These are phyloP conservation scores for Leptinotarsa juncta DNA, from an alignment of 2,888 invertebrate species.

Conservation along the genomic window DNA sequence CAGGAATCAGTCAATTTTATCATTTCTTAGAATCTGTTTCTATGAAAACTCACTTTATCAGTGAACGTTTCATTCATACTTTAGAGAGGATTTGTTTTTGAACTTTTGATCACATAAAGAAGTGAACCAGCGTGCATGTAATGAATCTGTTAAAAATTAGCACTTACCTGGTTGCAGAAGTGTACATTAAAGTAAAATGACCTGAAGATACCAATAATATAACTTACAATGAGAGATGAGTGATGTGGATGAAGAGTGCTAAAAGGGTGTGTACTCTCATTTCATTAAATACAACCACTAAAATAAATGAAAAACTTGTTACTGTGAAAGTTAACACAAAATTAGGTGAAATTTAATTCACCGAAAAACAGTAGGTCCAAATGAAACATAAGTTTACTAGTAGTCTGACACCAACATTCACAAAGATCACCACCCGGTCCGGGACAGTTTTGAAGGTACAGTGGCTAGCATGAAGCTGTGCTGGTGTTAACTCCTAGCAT, in stretches of 20 bases:
- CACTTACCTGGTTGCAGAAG: conserved; percentile 26
- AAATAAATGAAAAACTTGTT: conserved; percentile 39
- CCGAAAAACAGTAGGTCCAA: conserved; percentile 43
- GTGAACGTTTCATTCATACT: too few relatives aligned
- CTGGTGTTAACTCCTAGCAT: conserved; percentile 41
- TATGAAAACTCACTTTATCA: too few relatives aligned
- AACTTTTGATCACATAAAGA: too few relatives aligned
- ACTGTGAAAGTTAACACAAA: conserved; percentile 41
- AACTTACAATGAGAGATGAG: conserved; percentile 69
- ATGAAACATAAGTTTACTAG: conserved; percentile 44
- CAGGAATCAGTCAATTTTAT: too few relatives aligned
- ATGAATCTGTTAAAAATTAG: conserved; percentile 17
- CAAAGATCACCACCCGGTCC: conserved; percentile 43
- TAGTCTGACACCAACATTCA: conserved; percentile 44
- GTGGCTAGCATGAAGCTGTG: conserved; percentile 36
- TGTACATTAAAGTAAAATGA: conserved; percentile 20
- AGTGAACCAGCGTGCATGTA: not conserved
- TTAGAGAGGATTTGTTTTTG: too few relatives aligned
- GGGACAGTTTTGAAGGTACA: conserved; percentile 41
- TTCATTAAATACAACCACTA: conserved; percentile 45
- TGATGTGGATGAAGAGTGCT: conserved; percentile 61
- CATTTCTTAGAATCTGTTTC: too few relatives aligned
- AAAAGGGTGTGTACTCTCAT: conserved; percentile 55
- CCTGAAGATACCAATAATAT: conserved; percentile 18
- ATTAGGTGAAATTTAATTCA: conserved; percentile 50